These are phyloP conservation scores for Pogonocichla stellata DNA, from an alignment of 2,113 vertebrate species.

Conservation along the genomic window DNA sequence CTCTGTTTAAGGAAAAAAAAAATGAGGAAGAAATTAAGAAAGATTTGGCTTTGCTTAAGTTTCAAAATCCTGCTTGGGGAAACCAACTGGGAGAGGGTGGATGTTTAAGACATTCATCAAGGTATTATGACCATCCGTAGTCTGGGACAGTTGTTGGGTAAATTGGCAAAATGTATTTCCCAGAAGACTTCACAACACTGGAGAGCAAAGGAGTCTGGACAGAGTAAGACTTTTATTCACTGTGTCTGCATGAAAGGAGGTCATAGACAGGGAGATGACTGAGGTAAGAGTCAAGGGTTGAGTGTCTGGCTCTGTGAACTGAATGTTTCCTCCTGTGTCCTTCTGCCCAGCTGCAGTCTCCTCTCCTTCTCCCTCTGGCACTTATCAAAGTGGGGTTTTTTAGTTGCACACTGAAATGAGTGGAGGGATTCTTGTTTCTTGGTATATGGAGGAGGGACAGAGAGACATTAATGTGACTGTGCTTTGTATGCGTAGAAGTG, in stretches of 20 bases:
- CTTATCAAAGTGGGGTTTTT: background rate
- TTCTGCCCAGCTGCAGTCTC: background rate
- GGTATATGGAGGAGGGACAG: background rate
- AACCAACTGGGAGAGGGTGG: background rate
- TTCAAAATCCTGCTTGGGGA: background rate
- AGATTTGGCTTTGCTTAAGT: background rate
- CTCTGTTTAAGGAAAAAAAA: background rate
- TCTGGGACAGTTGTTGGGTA: background rate
- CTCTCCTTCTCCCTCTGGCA: background rate
- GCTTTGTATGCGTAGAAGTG: accelerated
- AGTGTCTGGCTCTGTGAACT: background rate
- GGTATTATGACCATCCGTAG: background rate
- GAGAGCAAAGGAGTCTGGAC: background rate
- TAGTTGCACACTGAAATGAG: background rate
- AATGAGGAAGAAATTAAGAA: background rate
- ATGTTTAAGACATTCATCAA: background rate
- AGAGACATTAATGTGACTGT: background rate
- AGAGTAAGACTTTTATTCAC: background rate
- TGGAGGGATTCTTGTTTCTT: background rate
- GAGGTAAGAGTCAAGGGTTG: background rate
- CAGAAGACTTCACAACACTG: background rate
- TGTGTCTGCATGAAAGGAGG: background rate
- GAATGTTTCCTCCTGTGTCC: background rate
- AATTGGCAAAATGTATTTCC: background rate
- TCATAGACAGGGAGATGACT: background rate